Evolutionary conservation across 2,888 invertebrate species (phyloP).

Genomic region (Campoplex nolae): DNA sequence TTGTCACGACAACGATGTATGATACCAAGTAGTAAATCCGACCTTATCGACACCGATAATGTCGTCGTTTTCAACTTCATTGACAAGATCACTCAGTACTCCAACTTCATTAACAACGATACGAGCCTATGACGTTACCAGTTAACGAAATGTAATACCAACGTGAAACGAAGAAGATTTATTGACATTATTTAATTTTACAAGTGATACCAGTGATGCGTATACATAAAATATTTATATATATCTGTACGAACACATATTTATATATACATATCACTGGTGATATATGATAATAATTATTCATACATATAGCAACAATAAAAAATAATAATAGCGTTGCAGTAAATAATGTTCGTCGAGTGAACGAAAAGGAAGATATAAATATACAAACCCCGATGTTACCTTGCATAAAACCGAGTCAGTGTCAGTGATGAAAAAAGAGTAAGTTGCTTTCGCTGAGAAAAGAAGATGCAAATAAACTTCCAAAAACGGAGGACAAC

Average conservation of each 20-base stretch:
- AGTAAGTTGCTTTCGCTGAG: constrained; percentile 16
- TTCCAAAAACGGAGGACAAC: constrained; percentile 44
- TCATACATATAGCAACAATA: background rate
- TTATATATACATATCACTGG: constrained; percentile 37
- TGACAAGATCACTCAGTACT: background rate
- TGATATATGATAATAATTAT: constrained; percentile 31
- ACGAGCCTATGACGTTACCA: constrained; percentile 61
- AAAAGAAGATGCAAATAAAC: background rate
- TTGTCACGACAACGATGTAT: constrained; percentile 84
- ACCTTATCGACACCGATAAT: constrained; percentile 56
- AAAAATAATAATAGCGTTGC: constrained; percentile 13
- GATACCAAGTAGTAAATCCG: constrained; percentile 74
- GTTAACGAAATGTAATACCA: constrained; percentile 53
- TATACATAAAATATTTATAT: constrained; percentile 12
- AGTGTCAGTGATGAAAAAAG: constrained; percentile 15
- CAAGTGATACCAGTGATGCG: constrained; percentile 26
- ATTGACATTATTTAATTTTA: constrained; percentile 25
- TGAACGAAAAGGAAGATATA: constrained; percentile 5
- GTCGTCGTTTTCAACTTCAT: constrained; percentile 42
- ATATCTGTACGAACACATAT: constrained; percentile 20
- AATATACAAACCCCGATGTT: constrained; percentile 19
- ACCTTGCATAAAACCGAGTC: constrained; percentile 13
- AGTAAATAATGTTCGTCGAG: constrained; percentile 33
- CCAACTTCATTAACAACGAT: constrained; percentile 10
- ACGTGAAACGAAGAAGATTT: constrained; percentile 23